Evolutionary conservation across 2,113 vertebrate species (phyloP).

Genomic region (Barbus barbus): DNA sequence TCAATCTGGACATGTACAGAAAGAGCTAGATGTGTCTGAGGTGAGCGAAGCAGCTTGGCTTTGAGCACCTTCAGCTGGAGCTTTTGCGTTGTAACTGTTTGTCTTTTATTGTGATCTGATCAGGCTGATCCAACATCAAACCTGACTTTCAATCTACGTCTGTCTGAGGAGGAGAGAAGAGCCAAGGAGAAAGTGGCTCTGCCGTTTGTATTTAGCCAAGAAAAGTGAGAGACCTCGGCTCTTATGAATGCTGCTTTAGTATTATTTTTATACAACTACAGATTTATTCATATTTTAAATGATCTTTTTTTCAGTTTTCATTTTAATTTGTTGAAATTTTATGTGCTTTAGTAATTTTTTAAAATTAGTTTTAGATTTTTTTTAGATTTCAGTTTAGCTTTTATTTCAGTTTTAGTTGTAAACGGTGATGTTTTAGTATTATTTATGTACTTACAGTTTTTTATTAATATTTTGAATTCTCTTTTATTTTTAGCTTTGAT

Average conservation of each 20-base stretch:
- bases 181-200: constrained; percentile 80
- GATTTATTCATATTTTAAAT: neutral
- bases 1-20: constrained; percentile 50
- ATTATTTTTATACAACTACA: neutral
- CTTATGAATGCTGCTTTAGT: too few species aligned
- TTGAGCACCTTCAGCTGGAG: neutral
- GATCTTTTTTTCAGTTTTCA: neutral
- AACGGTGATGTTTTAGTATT: too few species aligned
- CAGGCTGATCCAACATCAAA: constrained; percentile 76
- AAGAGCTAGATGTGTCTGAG: constrained; percentile 62
- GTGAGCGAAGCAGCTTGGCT: constrained; percentile 52
- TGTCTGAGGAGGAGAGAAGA: too few species aligned
- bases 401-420: too few species aligned
- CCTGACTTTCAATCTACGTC: constrained; percentile 84
- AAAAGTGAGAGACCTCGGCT: constrained; percentile 64
- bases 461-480: too few species aligned
- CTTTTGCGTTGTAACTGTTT: too few species aligned
- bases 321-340: neutral
- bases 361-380: too few species aligned
- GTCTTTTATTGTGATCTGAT: constrained; percentile 30
- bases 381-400: too few species aligned
- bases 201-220: constrained; percentile 85
- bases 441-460: too few species aligned
- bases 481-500: too few species aligned
- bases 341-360: too few species aligned